Base-by-base conservation (phyloP, 2,888 invertebrate species). In the Macaria notata region DNA sequence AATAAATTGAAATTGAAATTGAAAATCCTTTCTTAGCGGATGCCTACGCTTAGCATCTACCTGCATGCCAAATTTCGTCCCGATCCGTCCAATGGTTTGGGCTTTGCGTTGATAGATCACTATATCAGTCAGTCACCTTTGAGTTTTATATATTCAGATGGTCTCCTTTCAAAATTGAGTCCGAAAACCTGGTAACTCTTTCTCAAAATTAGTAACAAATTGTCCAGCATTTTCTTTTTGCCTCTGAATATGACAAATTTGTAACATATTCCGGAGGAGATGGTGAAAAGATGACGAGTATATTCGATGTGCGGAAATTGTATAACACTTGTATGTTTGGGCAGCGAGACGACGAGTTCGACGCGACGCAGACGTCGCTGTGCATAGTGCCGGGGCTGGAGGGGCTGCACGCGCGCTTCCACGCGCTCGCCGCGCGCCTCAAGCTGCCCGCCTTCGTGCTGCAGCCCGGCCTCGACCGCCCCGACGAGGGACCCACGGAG, bases 341-440 rank as follows among this genome's bases (percentile, higher is more conserved):
- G 41, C 50, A 50, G 50, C 33, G 44, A 4, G 50, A 44, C 9
- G 50, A 50, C 36, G 50, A 50, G 44, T 36, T 44, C 38, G 36
- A 44, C 29, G 29, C 31, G 44, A 36, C 0, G 29, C 63, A 72
- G 38, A 66, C 66, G 3, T 73, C 72, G 58, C 47, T 84, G 42
- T 78, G 72, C 57, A 69, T 86, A 45, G 49, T 86, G 4, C 84
- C 84, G 0, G 84, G 83, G 0, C 53, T 83, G 39, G 84, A 84
- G 54, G 78, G 80, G 0, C 76, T 79, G 49, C 62, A 79, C 46
- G 50, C 48, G 3, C 68, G 75, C 33, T 83, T 83, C 66, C 58
- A 54, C 0, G 8, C 49, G 3, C 55, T 83, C n/a, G 79, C 79
- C 54, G 76, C 78, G 54, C 70, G 78, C 0, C 71, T 83, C 43